A percentile compares a stretch with the other conserved stretches of the same genome.
Evolutionary conservation across 35 echinoderm and acorn worm genomes (phyloP).

Genomic region (Ophioderma brevispina): DNA sequence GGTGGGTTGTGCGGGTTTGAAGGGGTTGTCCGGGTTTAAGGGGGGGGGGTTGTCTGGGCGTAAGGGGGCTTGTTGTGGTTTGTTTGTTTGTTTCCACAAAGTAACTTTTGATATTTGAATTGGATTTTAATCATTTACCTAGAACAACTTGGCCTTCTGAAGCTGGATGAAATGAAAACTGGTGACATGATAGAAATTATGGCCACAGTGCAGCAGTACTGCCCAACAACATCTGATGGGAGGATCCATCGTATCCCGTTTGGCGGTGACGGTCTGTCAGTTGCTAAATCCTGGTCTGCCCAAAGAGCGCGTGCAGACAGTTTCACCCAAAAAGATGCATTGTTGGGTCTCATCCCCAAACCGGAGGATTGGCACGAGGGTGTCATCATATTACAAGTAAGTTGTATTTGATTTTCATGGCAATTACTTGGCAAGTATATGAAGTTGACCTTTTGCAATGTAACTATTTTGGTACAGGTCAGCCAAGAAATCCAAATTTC

Average conservation of each 20-base stretch:
- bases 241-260: neutral
- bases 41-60: too few species aligned
- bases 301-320: neutral
- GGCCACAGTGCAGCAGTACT: neutral
- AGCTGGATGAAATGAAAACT: neutral
- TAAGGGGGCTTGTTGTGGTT: too few species aligned
- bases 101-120: too few species aligned
- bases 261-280: neutral
- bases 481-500: too few species aligned
- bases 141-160: neutral
- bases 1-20: too few species aligned
- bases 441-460: too few species aligned
- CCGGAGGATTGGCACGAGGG: neutral
- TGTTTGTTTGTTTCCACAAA: too few species aligned
- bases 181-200: neutral
- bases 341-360: neutral
- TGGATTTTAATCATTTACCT: too few species aligned
- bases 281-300: neutral
- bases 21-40: too few species aligned
- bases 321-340: neutral
- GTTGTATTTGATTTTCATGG: neutral
- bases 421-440: too few species aligned
- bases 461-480: too few species aligned
- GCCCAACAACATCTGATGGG: neutral
- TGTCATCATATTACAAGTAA: neutral